phyloP scores from a whole-genome alignment of 2,113 vertebrate species.

The Cromileptes altivelis region DNA sequence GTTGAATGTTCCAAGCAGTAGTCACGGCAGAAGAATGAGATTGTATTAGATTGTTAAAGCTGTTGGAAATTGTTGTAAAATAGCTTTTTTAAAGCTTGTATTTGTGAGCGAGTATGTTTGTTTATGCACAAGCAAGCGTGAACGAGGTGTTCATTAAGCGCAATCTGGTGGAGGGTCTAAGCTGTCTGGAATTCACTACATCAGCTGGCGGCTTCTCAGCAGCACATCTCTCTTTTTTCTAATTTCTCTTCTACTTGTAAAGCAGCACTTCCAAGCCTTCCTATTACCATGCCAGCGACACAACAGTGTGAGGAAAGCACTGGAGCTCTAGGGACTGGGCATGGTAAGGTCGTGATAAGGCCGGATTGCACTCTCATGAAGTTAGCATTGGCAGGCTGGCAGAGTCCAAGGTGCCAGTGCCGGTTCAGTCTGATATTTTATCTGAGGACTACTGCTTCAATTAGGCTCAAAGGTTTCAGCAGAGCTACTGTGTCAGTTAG shows the following conservation, averaged over 20 bases:
- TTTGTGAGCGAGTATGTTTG: slow-evolving; percentile 11
- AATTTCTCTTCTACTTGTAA: neutral
- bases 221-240: slow-evolving; percentile 20
- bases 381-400: slow-evolving; percentile 41
- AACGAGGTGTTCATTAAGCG: slow-evolving; percentile 31
- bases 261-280: neutral
- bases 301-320: slow-evolving; percentile 34
- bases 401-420: slow-evolving; percentile 44
- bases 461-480: slow-evolving; percentile 55
- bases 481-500: slow-evolving; percentile 26
- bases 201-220: slow-evolving; percentile 38
- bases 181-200: slow-evolving; percentile 30
- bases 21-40: slow-evolving; percentile 41
- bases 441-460: slow-evolving; percentile 12
- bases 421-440: slow-evolving; percentile 47
- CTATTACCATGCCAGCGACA: slow-evolving; percentile 32
- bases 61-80: slow-evolving; percentile 28
- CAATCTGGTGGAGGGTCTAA: slow-evolving; percentile 10
- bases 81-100: neutral
- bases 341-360: slow-evolving; percentile 33
- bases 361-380: slow-evolving; percentile 32
- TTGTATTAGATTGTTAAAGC: slow-evolving; percentile 13
- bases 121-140: neutral
- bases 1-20: slow-evolving; percentile 43
- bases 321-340: neutral